Base-by-base conservation (phyloP, 2,113 vertebrate genomes). In the Ammodramus savannarum region DNA sequence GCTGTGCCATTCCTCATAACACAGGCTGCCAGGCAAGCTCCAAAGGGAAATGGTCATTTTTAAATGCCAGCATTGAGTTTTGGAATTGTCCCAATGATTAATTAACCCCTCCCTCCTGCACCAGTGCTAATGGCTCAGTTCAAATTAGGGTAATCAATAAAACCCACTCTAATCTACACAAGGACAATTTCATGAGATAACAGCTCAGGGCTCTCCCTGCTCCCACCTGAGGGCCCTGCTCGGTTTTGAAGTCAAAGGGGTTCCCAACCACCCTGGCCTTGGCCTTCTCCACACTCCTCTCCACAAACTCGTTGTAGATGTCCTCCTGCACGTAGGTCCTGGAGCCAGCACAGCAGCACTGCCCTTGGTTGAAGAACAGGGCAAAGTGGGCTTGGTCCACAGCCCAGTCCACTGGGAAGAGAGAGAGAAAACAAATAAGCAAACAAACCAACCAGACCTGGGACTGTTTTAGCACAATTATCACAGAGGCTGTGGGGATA, bases 311-410 rank as follows among this genome's bases (percentile, higher is more conserved):
- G 0, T 99, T 68, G 9, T 99, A 99, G 11, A 99, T 87, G 51
- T 98, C 98, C 41, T 99, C 99, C 80, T 99, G 99, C 73, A 99
- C 99, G 2, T 97, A 99, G 0, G 99, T 99, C 22, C 99, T 97
- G 34, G 99, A 99, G 9, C 99, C 99, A 0, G 99, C 99, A 10
- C 98, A 99, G 95, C 99, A 99, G 79, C 99, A 99, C 98, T 99
- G 99, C 65, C 99, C 99, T 97, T 99, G 99, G 97, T 99, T 99
- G 98, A 99, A 99, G 97, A 99, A 99, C 62, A 99, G 97, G 49
- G 98, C 99, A 4, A 98, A 98, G 95, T 99, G 99, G 91, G 99
- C 97, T 96, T 99, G 99, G 94, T 99, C 99, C 96, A 99, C 99
- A 0, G 99, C 99, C 90, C 98, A 98, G 87, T 98, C 98, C 99